Percentiles rank a stretch among this genome's conserved stretches.
These are phyloP conservation scores for Festucalex cinctus DNA, from an alignment of 2,113 vertebrate genomes.

Conservation along the genomic window DNA sequence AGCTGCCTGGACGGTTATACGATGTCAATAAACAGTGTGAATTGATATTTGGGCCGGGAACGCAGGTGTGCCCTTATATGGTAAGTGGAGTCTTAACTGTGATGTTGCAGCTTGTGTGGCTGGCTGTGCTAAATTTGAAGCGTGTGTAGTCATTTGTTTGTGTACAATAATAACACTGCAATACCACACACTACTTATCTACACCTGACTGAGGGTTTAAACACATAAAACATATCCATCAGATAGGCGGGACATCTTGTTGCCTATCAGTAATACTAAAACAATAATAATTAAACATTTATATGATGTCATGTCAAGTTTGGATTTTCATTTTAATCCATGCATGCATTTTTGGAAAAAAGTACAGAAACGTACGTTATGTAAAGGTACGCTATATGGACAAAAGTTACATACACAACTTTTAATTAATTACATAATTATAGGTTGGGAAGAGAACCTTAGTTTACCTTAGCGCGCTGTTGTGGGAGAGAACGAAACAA, in stretches of 20 bases:
- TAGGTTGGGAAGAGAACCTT: no score
- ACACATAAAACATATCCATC: neutral
- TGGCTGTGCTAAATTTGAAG: neutral
- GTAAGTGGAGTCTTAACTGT: conserved; percentile 73
- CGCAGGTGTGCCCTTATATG: conserved; percentile 98
- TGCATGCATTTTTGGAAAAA: neutral
- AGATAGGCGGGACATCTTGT: neutral
- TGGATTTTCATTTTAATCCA: neutral
- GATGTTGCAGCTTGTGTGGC: conserved; percentile 6
- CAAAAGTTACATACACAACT: neutral
- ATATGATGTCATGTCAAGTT: neutral
- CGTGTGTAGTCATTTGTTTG: neutral
- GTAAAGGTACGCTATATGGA: neutral
- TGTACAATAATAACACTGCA: neutral
- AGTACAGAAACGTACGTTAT: neutral
- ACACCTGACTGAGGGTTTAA: neutral
- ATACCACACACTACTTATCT: neutral
- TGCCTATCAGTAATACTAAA: neutral
- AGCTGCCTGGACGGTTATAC: conserved; percentile 91
- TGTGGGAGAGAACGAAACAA: no score
- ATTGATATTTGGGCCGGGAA: conserved; percentile 96
- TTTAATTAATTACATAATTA: no score
- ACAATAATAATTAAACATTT: no score
- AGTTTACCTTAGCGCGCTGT: no score
- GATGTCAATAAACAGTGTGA: conserved; percentile 98